Conservation (phyloP, 2,797 vertebrate genomes). For the Podarcis siculus region DNA sequence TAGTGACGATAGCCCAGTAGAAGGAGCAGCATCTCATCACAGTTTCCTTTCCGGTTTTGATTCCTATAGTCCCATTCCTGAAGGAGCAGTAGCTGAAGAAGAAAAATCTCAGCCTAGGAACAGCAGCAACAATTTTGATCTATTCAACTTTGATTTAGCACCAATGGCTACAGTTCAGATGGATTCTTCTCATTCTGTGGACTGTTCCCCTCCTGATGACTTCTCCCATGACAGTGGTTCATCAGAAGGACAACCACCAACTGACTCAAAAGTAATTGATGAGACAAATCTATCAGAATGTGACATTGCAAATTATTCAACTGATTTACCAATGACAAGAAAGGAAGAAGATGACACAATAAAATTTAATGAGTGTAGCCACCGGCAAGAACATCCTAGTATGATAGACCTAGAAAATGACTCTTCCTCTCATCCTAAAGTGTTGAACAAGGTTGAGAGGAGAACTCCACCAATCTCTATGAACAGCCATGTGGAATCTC, state of each 20-base stretch:
- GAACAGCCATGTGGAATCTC: conserved; percentile 89
- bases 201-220: conserved; percentile 75
- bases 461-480: conserved; percentile 88
- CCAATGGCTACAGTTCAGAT: conserved; percentile 76
- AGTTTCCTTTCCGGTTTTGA: conserved; percentile 86
- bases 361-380: conserved; percentile 79
- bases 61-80: conserved; percentile 81
- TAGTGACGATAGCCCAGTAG: conserved; percentile 92
- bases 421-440: conserved; percentile 70
- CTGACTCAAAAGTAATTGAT: conserved; percentile 65
- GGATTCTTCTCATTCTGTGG: conserved; percentile 76
- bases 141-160: conserved; percentile 87
- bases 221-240: conserved; percentile 79
- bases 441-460: conserved; percentile 77
- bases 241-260: conserved; percentile 73
- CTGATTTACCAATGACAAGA: conserved; percentile 62
- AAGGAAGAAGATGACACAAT: conserved; percentile 79
- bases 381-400: conserved; percentile 72
- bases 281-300: conserved; percentile 63
- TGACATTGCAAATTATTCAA: conserved; percentile 79
- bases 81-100: conserved; percentile 82
- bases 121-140: conserved; percentile 81
- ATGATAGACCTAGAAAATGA: conserved; percentile 67
- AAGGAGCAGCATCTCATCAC: conserved; percentile 82
- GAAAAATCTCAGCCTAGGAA: conserved; percentile 77